These are phyloP conservation scores for Paramacrobiotus metropolitanus DNA, from an alignment of 1,140 invertebrate species.

Conservation along the genomic window DNA sequence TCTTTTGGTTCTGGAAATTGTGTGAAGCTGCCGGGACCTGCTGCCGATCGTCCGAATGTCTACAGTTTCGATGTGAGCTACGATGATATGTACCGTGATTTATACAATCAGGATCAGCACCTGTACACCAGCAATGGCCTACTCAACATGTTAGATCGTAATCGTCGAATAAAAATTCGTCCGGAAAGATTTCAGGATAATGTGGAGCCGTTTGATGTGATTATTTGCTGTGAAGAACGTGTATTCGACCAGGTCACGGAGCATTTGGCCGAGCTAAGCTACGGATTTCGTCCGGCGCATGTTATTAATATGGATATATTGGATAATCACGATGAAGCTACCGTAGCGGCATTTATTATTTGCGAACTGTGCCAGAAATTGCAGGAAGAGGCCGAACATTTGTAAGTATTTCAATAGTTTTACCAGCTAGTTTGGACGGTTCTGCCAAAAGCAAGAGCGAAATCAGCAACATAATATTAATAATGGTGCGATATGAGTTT, in stretches of 20 bases:
- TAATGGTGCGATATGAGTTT: no score
- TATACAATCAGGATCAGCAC: conserved; percentile 35
- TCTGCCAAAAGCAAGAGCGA: no score
- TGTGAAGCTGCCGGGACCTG: conserved; percentile 83
- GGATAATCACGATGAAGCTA: conserved; percentile 98
- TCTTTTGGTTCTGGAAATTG: conserved; percentile 95
- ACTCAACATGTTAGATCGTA: conserved; percentile 92
- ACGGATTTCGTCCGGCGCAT: conserved; percentile 42
- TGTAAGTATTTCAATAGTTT: neutral
- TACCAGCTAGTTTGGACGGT: no score
- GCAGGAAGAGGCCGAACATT: neutral
- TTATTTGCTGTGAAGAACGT: conserved; percentile 90
- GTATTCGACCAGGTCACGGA: conserved; percentile 80
- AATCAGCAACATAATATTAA: no score
- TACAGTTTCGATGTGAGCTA: conserved; percentile 93
- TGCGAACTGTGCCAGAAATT: conserved; percentile 41
- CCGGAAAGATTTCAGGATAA: conserved; percentile 83
- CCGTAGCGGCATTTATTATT: conserved; percentile 95
- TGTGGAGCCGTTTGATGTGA: conserved; percentile 76
- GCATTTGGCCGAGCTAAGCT: conserved; percentile 17
- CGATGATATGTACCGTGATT: conserved; percentile 89
- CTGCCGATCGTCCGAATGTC: conserved; percentile 81
- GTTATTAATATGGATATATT: conserved; percentile 97
- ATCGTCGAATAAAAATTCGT: conserved; percentile 71
- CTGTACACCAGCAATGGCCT: conserved; percentile 92